Evolutionary conservation across 2,113 vertebrate species (phyloP).

Genomic region (Cochlearius cochlearius): DNA sequence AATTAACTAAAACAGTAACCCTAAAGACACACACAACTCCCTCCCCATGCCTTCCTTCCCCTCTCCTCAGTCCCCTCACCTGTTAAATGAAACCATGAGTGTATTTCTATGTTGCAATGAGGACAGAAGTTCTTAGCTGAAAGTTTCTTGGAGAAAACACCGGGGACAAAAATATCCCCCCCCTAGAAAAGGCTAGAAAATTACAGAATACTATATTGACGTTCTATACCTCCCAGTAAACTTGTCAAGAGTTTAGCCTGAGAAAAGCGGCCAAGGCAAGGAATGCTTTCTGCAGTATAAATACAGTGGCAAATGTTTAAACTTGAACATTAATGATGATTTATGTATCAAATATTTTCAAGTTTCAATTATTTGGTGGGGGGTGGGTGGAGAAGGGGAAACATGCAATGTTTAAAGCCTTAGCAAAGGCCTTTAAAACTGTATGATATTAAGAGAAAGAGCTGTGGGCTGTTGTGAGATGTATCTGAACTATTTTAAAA

Average conservation of each 20-base stretch:
- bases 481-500: background rate
- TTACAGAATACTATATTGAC: background rate
- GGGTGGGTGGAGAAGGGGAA: background rate
- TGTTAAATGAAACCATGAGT: background rate
- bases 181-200: background rate
- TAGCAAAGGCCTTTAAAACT: background rate
- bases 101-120: background rate
- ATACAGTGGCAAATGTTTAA: background rate
- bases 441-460: background rate
- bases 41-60: background rate
- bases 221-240: background rate
- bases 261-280: background rate
- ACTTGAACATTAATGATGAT: background rate
- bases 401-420: background rate
- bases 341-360: background rate
- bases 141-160: background rate
- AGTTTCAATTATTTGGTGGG: background rate
- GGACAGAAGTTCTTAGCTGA: background rate
- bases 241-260: background rate
- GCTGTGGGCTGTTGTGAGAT: background rate
- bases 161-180: background rate
- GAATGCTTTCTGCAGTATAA: background rate
- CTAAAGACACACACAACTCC: background rate
- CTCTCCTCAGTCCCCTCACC: background rate
- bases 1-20: background rate